phyloP scores from a whole-genome alignment of 1,140 invertebrate genomes.

The Triops longicaudatus region DNA sequence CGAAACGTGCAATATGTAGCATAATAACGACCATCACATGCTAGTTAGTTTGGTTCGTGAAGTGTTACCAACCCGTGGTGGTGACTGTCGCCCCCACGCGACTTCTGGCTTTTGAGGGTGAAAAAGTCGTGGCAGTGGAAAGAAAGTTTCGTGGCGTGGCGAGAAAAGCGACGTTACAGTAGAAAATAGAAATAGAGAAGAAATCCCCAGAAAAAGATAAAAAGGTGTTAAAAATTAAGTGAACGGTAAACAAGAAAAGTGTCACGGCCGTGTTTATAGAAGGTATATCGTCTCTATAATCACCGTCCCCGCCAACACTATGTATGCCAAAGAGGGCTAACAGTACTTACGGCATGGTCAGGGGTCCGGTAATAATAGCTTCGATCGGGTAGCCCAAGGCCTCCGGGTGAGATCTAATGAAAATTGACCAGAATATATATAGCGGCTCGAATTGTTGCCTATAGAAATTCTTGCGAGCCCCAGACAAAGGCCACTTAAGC shows the following conservation, averaged over 20 bases:
- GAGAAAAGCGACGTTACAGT: neutral
- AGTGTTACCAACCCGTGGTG: conserved; percentile 20
- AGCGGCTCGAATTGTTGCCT: neutral
- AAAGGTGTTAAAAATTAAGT: conserved; percentile 17
- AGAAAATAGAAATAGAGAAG: conserved; percentile 1
- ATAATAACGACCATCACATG: neutral
- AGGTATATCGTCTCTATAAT: neutral
- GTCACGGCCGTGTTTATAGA: neutral
- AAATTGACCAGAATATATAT: conserved; percentile 25
- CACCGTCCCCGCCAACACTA: conserved; percentile 26
- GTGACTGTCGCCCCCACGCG: conserved; percentile 18
- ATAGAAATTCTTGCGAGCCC: neutral
- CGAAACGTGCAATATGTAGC: neutral
- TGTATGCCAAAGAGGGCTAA: conserved; percentile 18
- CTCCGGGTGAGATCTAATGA: conserved; percentile 41
- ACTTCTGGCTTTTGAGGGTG: conserved; percentile 20
- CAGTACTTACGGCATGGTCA: conserved; percentile 38
- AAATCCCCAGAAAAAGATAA: neutral
- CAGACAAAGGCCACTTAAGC: neutral
- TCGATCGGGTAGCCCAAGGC: conserved; percentile 46
- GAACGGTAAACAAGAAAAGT: neutral
- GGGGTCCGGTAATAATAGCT: conserved; percentile 45
- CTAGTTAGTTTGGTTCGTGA: neutral
- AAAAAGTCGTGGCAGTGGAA: neutral
- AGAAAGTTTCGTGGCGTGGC: conserved; percentile 5